Evolutionary conservation across 2,888 invertebrate genomes (phyloP), one percentile per base, ranked within the genome.

Genomic region (Dysmachus trigonus): DNA sequence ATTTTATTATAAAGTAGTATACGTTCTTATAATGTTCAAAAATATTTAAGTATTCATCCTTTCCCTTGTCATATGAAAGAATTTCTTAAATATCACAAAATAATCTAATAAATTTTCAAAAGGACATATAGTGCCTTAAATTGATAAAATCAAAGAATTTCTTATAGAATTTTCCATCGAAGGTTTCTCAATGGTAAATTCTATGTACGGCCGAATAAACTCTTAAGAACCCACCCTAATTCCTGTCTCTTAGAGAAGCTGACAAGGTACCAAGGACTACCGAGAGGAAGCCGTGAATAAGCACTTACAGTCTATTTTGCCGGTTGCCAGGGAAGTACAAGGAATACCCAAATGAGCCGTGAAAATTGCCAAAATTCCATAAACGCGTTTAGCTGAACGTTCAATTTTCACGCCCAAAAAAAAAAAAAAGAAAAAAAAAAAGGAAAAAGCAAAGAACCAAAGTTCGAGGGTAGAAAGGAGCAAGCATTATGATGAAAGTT

Each of bases 331-430:
- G 47, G 47, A 47, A 41, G 38, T 15, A 41, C 38, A 4, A 4
- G 38, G 47, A n/a, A 47, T 47, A 47, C 4, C 22, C 73, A 33
- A 73, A 73, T 73, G 73, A 31, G 73, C 31, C 73, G 73, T 73
- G 73, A 33, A 73, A 73, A 73, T 73, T 73, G 73, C 15, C 31
- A 73, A 73, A 73, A 73, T 73, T 73, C 33, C 73, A 73, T 33
- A 73, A 73, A 73, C n/a, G 27, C 73, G 31, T 73, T 73, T 33
- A 31, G 73, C 31, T 73, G 31, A 73, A 73, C 31, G 33, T 33
- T 73, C 73, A 73, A 73, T 73, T 73, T 73, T 33, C 73, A 73
- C 33, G 33, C n/a, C 13, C 18, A 33, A 73, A 33, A 27, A 33
- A 31, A 13, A 31, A 33, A 33, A 30, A 72, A 27, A 33, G 31